Base-by-base conservation (phyloP, 2,113 vertebrate species). In the Platycercus adscitus region DNA sequence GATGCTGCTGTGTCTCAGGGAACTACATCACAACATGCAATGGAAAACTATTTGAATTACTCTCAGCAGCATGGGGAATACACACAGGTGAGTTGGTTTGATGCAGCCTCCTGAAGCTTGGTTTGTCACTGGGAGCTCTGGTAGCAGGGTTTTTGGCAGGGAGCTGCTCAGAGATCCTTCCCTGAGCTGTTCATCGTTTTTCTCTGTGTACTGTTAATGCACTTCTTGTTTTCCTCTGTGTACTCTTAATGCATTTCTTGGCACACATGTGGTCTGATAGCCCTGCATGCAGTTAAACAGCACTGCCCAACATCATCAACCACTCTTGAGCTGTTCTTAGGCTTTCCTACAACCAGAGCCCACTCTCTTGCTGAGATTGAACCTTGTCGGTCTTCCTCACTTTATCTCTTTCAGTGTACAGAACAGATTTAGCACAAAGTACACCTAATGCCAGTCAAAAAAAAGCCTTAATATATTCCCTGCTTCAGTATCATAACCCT, bases 61-160 rank as follows among this genome's bases (percentile, higher is more conserved):
- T 97, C 98, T 55, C 99, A 98, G 4, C 97, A 99, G 58, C 99
- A 99, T 47, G 98, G 98, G 91, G 98, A 98, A 12, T 98, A 97
- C 77, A 37, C 97, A n/a, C 98, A 98, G 98, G 98, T 98, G 97
- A 1, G 84, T 78, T 16, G 18, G 56, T 24, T 58, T 58, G 56
- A 24, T 58, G 56, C 56, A 35, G 56, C 23, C 21, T 20, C 33
- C 1, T 60, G 31, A 66, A 39, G 56, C 8, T 47, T 71, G 25
- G 6, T 8, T 68, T 24, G 52, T 20, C 33, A 2, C 43, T 15
- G n/a, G 5, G 29, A 44, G 58, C 55, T 56, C 33, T 10, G 26
- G 46, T 13, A 68, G 78, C 41, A 58, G 78, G 56, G 4, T 5
- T 71, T 66, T 52, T 41, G 64, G 58, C 85, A 70, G 55, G 33